phyloP scores from a whole-genome alignment of 2,797 vertebrate species.

The Phrynocephalus guinanensis region DNA sequence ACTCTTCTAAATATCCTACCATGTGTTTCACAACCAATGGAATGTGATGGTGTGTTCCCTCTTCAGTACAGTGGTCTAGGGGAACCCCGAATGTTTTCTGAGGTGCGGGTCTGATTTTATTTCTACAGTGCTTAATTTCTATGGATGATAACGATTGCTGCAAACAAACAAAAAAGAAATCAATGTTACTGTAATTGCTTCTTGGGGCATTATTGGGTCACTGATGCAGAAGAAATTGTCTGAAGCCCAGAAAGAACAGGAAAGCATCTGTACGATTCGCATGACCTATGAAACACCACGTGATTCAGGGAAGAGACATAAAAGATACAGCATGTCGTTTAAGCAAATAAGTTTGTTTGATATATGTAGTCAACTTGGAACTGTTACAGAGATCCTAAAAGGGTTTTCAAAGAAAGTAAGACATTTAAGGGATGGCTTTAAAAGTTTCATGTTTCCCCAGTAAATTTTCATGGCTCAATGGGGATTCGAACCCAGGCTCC shows the following conservation, averaged over 20 bases:
- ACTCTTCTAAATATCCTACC: conserved; percentile 82
- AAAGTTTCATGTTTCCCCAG: no score
- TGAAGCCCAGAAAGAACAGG: neutral
- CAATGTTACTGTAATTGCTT: neutral
- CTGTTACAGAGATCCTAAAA: no score
- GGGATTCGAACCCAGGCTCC: no score
- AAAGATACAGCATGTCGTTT: neutral
- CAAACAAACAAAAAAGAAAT: neutral
- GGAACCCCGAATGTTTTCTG: conserved; percentile 76
- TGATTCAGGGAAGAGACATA: neutral
- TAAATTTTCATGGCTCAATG: no score
- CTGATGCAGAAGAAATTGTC: neutral
- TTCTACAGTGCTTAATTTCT: conserved; percentile 69
- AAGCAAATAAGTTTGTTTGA: no score
- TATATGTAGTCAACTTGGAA: no score
- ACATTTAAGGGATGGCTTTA: no score
- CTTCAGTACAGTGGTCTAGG: conserved; percentile 73
- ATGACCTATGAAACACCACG: neutral
- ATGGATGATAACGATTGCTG: conserved; percentile 80
- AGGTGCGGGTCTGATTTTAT: conserved; percentile 77
- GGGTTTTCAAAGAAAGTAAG: no score
- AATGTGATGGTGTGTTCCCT: conserved; percentile 67
- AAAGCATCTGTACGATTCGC: no score
- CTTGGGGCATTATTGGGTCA: neutral
- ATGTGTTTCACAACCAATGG: conserved; percentile 80